These are phyloP conservation scores for Tetragonula clypearis DNA, from an alignment of 1,140 invertebrate genomes.

Conservation along the genomic window DNA sequence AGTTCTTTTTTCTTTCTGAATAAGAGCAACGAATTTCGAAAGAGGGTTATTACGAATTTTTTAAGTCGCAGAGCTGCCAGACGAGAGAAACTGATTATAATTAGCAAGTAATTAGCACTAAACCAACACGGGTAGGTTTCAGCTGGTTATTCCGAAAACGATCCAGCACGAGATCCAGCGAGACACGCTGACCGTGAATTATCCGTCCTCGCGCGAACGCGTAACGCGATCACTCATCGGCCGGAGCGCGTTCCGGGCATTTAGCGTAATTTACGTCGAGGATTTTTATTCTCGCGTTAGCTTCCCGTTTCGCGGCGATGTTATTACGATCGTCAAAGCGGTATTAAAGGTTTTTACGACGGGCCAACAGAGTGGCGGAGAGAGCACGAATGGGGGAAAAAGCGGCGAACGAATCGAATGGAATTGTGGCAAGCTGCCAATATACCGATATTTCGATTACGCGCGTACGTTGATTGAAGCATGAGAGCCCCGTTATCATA, in stretches of 20 bases:
- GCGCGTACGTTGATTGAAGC: neutral
- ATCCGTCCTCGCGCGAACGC: neutral
- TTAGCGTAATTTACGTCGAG: neutral
- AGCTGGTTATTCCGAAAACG: too few relatives aligned
- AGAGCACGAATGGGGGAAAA: neutral
- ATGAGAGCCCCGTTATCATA: neutral
- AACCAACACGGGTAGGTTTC: neutral
- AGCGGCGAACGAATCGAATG: constrained; percentile 6
- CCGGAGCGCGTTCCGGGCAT: neutral
- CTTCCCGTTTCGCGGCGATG: neutral
- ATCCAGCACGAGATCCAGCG: neutral
- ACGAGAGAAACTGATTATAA: neutral
- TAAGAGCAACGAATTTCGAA: too few relatives aligned
- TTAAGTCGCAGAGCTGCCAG: too few relatives aligned
- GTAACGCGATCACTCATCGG: neutral
- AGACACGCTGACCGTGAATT: neutral
- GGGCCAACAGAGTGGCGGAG: too few relatives aligned
- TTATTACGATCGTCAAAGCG: constrained; percentile 11
- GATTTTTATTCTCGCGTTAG: neutral
- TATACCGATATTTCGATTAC: constrained; percentile 11
- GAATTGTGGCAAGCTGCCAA: constrained; percentile 30
- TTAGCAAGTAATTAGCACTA: neutral
- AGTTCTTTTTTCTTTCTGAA: too few relatives aligned
- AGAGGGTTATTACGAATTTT: too few relatives aligned
- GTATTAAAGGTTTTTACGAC: constrained; percentile 15